Base-by-base conservation (phyloP, 2,888 invertebrate species). In the Plagodis pulveraria region DNA sequence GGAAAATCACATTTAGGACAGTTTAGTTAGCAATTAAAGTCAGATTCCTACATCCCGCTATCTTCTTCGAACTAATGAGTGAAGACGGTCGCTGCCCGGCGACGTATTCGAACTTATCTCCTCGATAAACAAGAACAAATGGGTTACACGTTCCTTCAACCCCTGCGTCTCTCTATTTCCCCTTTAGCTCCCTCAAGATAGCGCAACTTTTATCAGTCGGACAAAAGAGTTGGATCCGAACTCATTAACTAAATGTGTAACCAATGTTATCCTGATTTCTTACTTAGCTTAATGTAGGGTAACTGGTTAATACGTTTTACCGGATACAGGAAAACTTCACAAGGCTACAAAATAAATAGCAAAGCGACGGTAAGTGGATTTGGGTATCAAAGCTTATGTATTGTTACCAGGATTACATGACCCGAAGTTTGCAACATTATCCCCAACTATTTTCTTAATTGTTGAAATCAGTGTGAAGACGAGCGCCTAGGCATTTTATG, bases 121-220 rank as follows among this genome's bases (percentile, higher is more conserved):
- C 73, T 77, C 79, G 88, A 90, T 90, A 91, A 91, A 91, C 84
- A 84, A 87, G 82, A 86, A 89, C 89, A 89, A 90, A 91, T 90
- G 83, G 85, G 81, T 82, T 81, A 87, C 85, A 86, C 80, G 79
- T 78, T 82, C 77, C 79, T 83, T 80, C 81, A 85, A 84, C 84
- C 84, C 83, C 76, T 80, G 78, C 77, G 74, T 74, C 78, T 77
- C 77, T 76, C 77, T 83, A 83, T 84, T 83, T 86, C 80, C 83
- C 71, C 76, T 80, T 86, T 86, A 86, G 83, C 83, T 81, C 44
- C 84, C 84, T 87, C 82, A 83, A 87, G 80, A 80, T 76, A 73
- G 78, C 77, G 79, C 74, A 79, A 81, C 73, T 84, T 86, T 87
- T 88, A 86, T 87, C 87, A 80, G 76, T 67, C 68, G 71, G 72